Evolutionary conservation across 2,888 invertebrate species (phyloP).

Genomic region (Epistrophe grossulariae): DNA sequence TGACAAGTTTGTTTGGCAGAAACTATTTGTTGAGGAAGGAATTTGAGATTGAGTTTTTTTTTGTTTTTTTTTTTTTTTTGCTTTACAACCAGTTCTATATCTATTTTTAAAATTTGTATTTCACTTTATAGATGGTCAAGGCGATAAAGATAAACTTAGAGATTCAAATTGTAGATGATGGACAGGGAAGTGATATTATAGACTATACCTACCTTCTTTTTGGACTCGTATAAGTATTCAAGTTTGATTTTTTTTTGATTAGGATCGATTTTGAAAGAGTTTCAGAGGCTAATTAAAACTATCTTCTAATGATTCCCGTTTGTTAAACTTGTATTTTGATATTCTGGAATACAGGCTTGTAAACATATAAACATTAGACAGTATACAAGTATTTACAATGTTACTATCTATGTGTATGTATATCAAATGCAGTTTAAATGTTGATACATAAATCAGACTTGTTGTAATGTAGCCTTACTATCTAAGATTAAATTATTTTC

Average conservation of each 20-base stretch:
- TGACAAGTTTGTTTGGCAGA: conserved; percentile 23
- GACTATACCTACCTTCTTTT: background rate
- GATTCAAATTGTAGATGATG: conserved; percentile 8
- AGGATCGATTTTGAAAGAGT: background rate
- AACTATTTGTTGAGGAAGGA: conserved; percentile 26
- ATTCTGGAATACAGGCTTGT: background rate
- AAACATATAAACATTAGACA: no score
- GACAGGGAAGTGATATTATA: conserved; percentile 4
- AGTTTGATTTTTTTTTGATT: background rate
- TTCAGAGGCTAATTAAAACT: background rate
- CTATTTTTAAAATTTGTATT: conserved; percentile 20
- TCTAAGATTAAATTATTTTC: no score
- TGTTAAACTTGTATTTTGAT: background rate
- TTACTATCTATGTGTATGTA: background rate
- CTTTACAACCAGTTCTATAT: conserved; percentile 18
- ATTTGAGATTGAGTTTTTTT: background rate
- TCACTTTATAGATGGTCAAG: conserved; percentile 20
- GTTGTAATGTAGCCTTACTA: no score
- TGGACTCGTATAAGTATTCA: background rate
- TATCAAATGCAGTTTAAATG: no score
- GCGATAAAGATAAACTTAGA: background rate
- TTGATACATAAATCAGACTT: no score
- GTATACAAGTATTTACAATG: no score
- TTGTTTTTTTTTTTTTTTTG: background rate
- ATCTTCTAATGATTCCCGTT: background rate